Conservation (phyloP, 2,888 invertebrate species). For the Lasioglossum zephyrum region DNA sequence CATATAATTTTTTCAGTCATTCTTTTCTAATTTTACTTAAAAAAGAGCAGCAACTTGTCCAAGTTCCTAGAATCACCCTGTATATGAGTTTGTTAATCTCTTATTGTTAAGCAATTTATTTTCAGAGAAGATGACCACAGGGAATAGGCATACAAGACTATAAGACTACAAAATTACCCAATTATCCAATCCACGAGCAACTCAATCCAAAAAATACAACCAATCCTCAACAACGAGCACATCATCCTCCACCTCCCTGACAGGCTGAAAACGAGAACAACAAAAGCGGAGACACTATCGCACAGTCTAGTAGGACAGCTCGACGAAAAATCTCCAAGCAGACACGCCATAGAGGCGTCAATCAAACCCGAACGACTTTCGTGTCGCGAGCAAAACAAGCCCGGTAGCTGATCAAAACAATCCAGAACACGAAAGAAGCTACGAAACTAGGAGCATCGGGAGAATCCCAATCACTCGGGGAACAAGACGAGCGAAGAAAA, state of each 20-base stretch:
- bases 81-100: no score
- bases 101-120: no score
- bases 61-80: no score
- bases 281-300: background rate
- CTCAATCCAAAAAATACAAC: background rate
- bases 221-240: background rate
- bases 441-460: background rate
- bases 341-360: slow-evolving; percentile 1
- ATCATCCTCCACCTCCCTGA: background rate
- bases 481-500: slow-evolving; percentile 1
- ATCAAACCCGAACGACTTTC: background rate
- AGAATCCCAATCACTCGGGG: slow-evolving; percentile 2
- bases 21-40: no score
- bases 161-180: no score
- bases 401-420: slow-evolving; percentile 2
- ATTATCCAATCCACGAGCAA: background rate
- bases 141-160: no score
- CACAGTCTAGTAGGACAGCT: background rate
- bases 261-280: background rate
- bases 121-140: background rate
- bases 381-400: slow-evolving; percentile 3
- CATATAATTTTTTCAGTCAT: no score
- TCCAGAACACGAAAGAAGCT: background rate
- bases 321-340: background rate
- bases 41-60: no score